A percentile compares a stretch with the other conserved stretches of the same genome.
phyloP scores from a whole-genome alignment of 2,888 invertebrate species.

The Heliconius erato region DNA sequence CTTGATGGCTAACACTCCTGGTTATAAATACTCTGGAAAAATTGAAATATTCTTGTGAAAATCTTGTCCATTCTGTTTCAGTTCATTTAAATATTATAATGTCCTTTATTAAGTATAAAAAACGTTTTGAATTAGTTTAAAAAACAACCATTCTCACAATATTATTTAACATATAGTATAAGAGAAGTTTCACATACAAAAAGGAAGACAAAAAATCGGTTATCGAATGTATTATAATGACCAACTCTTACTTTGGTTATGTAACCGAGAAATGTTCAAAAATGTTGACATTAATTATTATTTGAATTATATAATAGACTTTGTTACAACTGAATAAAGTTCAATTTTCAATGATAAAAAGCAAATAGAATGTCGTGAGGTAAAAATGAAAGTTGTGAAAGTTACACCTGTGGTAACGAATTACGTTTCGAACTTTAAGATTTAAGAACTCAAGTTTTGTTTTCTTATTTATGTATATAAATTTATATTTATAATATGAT shows the following conservation, averaged over 20 bases:
- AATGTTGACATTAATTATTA: constrained; percentile 39
- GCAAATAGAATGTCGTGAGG: constrained; percentile 48
- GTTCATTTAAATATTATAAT: neutral
- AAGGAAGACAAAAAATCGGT: constrained; percentile 10
- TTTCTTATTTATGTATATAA: neutral
- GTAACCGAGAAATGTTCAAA: constrained; percentile 46
- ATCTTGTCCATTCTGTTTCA: neutral
- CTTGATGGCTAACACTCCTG: too few relatives aligned
- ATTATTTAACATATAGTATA: neutral
- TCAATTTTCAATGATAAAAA: constrained; percentile 12
- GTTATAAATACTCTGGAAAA: neutral
- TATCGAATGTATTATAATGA: constrained; percentile 41
- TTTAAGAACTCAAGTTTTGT: neutral
- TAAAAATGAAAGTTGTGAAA: constrained; percentile 76
- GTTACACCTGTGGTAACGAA: constrained; percentile 51
- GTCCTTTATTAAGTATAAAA: neutral
- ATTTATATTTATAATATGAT: neutral
- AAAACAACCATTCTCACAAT: neutral
- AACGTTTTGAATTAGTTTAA: neutral
- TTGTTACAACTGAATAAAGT: neutral
- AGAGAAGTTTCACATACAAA: neutral
- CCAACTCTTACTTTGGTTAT: constrained; percentile 41
- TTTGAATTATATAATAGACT: constrained; percentile 24
- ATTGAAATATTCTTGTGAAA: neutral
- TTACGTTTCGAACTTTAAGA: neutral